Evolutionary conservation across 2,113 vertebrate species (phyloP).

Genomic region (Nothobranchius furzeri): DNA sequence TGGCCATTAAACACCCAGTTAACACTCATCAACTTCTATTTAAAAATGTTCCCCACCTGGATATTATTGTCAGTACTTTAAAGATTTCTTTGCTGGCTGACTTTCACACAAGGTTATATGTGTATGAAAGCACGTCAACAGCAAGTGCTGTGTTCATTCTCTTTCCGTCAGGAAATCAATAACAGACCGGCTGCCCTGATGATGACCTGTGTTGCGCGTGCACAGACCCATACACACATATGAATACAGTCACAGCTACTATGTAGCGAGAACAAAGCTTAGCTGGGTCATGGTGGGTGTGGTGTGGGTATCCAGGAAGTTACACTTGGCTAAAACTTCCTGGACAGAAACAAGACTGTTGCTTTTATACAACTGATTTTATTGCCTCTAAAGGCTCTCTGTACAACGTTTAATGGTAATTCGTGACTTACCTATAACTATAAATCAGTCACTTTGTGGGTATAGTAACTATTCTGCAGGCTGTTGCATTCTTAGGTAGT

Average conservation of each 20-base stretch:
- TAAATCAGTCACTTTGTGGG: not conserved
- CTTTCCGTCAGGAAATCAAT: conserved; percentile 57
- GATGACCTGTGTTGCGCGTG: conserved; percentile 46
- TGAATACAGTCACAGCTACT: conserved; percentile 34
- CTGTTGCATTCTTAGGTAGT: no score
- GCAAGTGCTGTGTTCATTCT: conserved; percentile 10
- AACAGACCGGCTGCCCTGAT: conserved; percentile 56
- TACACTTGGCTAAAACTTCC: conserved; percentile 62
- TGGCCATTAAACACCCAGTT: conserved; percentile 50
- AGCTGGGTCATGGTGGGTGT: conserved; percentile 43
- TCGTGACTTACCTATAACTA: not conserved
- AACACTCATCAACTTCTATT: conserved; percentile 43
- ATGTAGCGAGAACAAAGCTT: conserved; percentile 62
- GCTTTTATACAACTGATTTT: not conserved
- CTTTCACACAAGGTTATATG: conserved; percentile 5
- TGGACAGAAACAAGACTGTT: conserved; percentile 40
- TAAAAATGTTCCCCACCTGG: conserved; percentile 19
- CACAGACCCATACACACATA: conserved; percentile 24
- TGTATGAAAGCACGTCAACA: not conserved
- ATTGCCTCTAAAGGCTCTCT: conserved; percentile 17
- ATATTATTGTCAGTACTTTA: conserved; percentile 23
- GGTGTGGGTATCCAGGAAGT: conserved; percentile 63
- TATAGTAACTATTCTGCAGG: no score
- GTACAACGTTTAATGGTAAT: not conserved
- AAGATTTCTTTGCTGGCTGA: conserved; percentile 2